These are phyloP conservation scores for Vultur gryphus DNA, from an alignment of 2,797 vertebrate genomes.

Conservation along the genomic window DNA sequence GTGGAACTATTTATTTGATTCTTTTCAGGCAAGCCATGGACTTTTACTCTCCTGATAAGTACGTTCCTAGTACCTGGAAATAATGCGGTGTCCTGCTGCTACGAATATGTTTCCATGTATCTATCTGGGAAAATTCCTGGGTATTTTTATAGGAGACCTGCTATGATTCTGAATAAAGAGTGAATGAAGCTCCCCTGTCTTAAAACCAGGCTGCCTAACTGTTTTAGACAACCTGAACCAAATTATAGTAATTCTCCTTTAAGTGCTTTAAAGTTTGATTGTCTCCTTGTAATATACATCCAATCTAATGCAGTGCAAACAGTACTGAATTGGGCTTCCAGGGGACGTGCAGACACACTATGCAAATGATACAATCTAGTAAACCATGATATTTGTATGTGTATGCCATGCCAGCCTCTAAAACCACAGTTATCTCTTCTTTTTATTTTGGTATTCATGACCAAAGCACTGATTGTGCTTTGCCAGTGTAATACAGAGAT, in stretches of 20 bases:
- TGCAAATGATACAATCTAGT: background rate
- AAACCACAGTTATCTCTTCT: background rate
- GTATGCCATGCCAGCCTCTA: background rate
- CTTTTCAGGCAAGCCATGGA: background rate
- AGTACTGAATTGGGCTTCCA: background rate
- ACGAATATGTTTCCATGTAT: background rate
- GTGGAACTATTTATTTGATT: background rate
- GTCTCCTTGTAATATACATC: background rate
- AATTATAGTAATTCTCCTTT: background rate
- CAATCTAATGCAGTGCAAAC: background rate
- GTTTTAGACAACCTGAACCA: background rate
- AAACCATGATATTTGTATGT: background rate
- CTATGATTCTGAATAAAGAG: background rate
- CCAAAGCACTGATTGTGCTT: background rate
- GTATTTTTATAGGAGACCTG: background rate
- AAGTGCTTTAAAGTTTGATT: background rate
- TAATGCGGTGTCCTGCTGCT: background rate
- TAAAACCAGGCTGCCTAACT: background rate
- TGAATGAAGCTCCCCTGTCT: background rate
- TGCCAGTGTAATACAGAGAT: background rate
- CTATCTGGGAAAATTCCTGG: background rate
- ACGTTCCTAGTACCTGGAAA: background rate
- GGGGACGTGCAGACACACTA: rapidly evolving
- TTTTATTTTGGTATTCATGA: background rate
- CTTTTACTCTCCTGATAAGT: background rate